Evolutionary conservation across 92 coral and sea anemone genomes (phyloP).

Genomic region (Meandrina meandrites): DNA sequence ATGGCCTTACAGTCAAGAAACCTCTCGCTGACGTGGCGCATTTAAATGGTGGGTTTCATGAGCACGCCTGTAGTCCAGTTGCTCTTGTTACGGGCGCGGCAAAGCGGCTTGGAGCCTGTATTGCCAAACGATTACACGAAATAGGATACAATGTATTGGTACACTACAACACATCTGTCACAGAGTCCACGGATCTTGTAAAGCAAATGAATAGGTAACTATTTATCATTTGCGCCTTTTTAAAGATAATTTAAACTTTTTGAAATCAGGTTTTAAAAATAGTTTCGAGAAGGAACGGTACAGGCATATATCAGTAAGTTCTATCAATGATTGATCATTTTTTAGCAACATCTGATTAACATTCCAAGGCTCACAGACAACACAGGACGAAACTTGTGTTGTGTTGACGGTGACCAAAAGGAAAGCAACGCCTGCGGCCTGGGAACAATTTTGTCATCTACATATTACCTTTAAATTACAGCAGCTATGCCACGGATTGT

Average conservation of each 20-base stretch:
- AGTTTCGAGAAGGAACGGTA: background rate
- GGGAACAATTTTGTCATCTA: no score
- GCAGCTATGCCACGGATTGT: no score
- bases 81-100: slow-evolving; percentile 78
- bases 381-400: no score
- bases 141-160: slow-evolving; percentile 62
- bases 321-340: no score
- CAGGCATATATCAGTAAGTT: no score
- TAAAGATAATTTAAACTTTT: background rate
- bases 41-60: slow-evolving; percentile 6
- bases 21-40: background rate
- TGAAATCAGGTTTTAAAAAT: background rate
- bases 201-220: slow-evolving; percentile 64
- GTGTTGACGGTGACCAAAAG: no score
- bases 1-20: background rate
- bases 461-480: no score
- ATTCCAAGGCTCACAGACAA: no score
- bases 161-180: slow-evolving; percentile 59
- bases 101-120: slow-evolving; percentile 70
- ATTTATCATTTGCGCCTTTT: background rate
- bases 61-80: slow-evolving; percentile 24
- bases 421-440: no score
- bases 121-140: slow-evolving; percentile 49
- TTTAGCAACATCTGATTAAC: no score
- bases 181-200: slow-evolving; percentile 40